Evolutionary conservation across 2,888 invertebrate genomes (phyloP), one percentile per base, ranked within the genome.

Genomic region (Aphodius sticticus): DNA sequence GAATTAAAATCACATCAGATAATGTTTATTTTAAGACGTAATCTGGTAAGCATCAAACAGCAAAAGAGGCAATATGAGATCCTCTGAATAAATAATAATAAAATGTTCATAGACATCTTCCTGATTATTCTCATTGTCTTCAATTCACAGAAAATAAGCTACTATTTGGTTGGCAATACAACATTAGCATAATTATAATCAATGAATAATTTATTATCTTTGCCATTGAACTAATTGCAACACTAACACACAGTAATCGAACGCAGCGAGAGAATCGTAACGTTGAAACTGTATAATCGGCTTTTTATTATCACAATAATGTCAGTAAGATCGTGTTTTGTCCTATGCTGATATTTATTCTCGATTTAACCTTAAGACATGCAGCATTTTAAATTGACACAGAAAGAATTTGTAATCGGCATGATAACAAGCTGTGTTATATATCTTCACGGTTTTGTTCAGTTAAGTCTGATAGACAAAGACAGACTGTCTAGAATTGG

Each of bases 1-100:
- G 74, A 6, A 70, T 38, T 37, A 16, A 69, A 77, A 70, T 72
- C 77, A 77, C 69, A 76, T 74, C 69, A 77, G 72, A 77, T 79
- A 77, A 69, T 77, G 26, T 35, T n/a, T 15, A 7, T 26, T 76
- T 16, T 74, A 35, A 37, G 74, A 26, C 0, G n/a, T 74, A 74
- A 74, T 15, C n/a, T 74, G 16, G 71, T 53, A 53, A 7, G 1
- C 12, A 53, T 53, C 7, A 53, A 12, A 53, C 53, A n/a, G 35
- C 74, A 74, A 26, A 36, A 36, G 74, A 15, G 4, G 16, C 71
- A 71, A 71, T 71, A 14, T 14, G n/a, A 16, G 71, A 71, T 35
- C 4, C n/a, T 26, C 2, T 26, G 2, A 26, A 26, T 26, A 26
- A 26, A 26, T 26, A 26, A 26, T 26, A 26, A 26, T 26, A 26